A percentile compares a stretch with the other conserved stretches of the same genome.
Conservation (phyloP, 2,113 vertebrate genomes). For the Noctilio leporinus region DNA sequence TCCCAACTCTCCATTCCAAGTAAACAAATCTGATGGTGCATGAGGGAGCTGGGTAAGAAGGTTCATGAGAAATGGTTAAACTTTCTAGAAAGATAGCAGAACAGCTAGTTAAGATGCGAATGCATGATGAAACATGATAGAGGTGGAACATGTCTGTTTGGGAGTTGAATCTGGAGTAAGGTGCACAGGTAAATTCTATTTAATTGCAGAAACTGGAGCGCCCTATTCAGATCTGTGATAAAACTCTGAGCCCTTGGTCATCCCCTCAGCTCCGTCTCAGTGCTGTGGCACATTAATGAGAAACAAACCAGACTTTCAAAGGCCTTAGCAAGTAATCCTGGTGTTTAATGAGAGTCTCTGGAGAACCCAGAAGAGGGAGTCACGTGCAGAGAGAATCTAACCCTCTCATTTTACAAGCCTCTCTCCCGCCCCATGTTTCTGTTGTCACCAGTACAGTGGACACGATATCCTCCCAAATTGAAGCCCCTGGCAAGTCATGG, state of each 20-base stretch:
- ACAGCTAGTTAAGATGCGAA: not conserved
- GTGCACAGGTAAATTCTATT: not conserved
- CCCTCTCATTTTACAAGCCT: not conserved
- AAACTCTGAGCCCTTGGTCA: not conserved
- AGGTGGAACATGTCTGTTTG: not conserved
- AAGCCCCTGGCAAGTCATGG: not conserved
- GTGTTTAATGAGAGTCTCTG: not conserved
- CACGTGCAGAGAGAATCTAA: not conserved
- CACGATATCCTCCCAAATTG: not conserved
- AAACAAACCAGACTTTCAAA: not conserved
- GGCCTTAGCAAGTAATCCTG: not conserved
- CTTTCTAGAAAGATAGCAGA: constrained; percentile 4
- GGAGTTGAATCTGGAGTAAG: not conserved
- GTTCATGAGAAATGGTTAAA: not conserved
- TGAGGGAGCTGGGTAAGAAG: not conserved
- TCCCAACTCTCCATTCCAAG: constrained; percentile 49
- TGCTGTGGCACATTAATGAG: not conserved
- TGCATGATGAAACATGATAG: not conserved
- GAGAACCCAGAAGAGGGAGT: not conserved
- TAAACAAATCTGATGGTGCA: constrained; percentile 28
- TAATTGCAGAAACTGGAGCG: not conserved
- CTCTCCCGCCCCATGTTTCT: not conserved
- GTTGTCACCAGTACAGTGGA: not conserved
- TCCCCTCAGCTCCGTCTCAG: not conserved
- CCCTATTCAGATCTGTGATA: not conserved